phyloP scores from a whole-genome alignment of 2,797 vertebrate species.

The Capromys pilorides region DNA sequence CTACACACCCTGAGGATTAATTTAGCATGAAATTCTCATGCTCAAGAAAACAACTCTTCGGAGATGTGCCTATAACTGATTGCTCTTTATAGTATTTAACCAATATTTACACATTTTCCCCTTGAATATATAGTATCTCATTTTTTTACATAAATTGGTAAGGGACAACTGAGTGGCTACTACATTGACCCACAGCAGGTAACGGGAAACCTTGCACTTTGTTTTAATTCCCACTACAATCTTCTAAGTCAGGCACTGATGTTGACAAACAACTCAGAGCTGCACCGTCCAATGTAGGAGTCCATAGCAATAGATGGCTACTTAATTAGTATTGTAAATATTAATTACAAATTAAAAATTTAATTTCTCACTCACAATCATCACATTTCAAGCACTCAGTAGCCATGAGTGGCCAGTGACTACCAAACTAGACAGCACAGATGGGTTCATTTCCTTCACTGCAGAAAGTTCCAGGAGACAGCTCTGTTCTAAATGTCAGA shows the following conservation, averaged over 20 bases:
- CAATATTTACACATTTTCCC: background rate
- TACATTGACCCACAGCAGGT: background rate
- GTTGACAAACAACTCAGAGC: background rate
- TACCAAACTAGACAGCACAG: background rate
- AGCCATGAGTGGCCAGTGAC: background rate
- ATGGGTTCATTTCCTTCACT: background rate
- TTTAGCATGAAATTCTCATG: background rate
- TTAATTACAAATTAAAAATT: background rate
- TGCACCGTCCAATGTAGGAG: too few species aligned
- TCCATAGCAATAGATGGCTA: background rate
- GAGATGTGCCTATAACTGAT: background rate
- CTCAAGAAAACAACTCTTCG: background rate
- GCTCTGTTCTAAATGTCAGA: background rate
- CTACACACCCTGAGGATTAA: background rate
- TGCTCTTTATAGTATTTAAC: background rate
- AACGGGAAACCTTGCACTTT: background rate
- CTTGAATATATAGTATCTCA: background rate
- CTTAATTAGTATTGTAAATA: background rate
- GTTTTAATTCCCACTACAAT: background rate
- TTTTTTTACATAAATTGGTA: too few species aligned
- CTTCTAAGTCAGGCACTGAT: background rate
- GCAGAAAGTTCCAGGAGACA: background rate
- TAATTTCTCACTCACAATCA: background rate
- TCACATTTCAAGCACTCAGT: background rate
- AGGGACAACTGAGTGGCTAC: background rate